Percentiles rank a stretch among this genome's conserved stretches.
Conservation (phyloP, 2,888 invertebrate species). For the Odontothrips loti region DNA sequence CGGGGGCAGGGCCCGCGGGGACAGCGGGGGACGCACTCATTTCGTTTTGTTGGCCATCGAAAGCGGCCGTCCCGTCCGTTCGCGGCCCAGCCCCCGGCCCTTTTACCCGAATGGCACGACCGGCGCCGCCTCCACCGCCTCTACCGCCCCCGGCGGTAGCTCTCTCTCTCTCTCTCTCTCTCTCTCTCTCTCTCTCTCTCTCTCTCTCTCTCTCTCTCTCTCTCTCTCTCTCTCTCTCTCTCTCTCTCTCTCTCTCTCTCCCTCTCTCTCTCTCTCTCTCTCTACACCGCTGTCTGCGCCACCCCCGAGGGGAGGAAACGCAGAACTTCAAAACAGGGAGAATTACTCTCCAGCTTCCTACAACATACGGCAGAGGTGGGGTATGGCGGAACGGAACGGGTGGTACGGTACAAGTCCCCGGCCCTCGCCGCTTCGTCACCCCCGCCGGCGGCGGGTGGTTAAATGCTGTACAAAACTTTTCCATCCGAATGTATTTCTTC, state of each 20-base stretch:
- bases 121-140: no score
- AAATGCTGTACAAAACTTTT: not conserved
- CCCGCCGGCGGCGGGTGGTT: not conserved
- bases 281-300: not conserved
- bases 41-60: no score
- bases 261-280: not conserved
- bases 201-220: not conserved
- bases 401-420: not conserved
- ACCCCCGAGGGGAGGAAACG: not conserved
- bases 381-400: no score
- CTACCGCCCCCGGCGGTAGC: no score
- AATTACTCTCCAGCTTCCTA: slow-evolving; percentile 1
- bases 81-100: no score
- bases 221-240: slow-evolving; percentile 18
- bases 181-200: no score
- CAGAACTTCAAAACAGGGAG: slow-evolving; percentile 20
- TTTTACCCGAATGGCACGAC: no score
- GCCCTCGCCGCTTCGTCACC: not conserved
- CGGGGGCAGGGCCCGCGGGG: no score
- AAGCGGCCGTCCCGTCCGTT: no score
- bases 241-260: slow-evolving; percentile 4
- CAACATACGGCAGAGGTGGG: not conserved
- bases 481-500: not conserved
- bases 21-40: no score
- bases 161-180: no score